A percentile compares a stretch with the other conserved stretches of the same genome.
phyloP scores from a whole-genome alignment of 2,113 vertebrate genomes.

The Scortum barcoo region DNA sequence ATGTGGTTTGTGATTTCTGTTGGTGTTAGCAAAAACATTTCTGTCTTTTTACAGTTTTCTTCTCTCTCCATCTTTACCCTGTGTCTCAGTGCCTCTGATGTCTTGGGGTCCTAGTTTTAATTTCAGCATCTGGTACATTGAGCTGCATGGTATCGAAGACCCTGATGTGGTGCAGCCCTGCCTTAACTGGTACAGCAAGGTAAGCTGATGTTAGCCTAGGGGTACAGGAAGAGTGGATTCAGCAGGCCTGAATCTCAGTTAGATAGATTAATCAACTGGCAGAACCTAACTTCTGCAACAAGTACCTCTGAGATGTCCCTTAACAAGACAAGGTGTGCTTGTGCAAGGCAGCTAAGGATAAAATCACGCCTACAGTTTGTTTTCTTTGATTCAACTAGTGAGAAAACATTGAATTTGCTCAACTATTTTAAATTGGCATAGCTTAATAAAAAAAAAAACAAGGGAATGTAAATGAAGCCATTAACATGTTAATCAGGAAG shows the following conservation, averaged over 20 bases:
- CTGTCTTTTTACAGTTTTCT: neutral
- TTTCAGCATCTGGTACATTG: conserved; percentile 99
- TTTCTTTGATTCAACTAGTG: neutral
- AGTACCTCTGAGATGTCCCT: neutral
- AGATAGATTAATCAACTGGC: neutral
- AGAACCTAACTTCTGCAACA: neutral
- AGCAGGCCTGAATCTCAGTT: neutral
- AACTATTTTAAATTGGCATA: too few relatives aligned
- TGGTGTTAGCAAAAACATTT: too few relatives aligned
- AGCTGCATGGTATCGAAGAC: conserved; percentile 98
- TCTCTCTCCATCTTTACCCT: conserved; percentile 45
- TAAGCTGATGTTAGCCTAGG: conserved; percentile 72
- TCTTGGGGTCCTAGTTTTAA: conserved; percentile 99
- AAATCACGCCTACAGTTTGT: neutral
- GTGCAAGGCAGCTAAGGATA: too few relatives aligned
- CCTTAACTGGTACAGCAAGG: conserved; percentile 99
- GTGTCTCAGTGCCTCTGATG: conserved; percentile 96
- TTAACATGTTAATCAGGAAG: neutral
- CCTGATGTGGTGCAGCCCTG: conserved; percentile 98
- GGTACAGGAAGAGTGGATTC: neutral
- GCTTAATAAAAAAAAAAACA: neutral
- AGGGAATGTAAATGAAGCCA: neutral
- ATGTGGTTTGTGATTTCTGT: neutral
- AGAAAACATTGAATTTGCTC: neutral
- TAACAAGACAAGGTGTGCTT: neutral